Conservation (phyloP, 2,113 vertebrate species). For the Meleagris gallopavo region DNA sequence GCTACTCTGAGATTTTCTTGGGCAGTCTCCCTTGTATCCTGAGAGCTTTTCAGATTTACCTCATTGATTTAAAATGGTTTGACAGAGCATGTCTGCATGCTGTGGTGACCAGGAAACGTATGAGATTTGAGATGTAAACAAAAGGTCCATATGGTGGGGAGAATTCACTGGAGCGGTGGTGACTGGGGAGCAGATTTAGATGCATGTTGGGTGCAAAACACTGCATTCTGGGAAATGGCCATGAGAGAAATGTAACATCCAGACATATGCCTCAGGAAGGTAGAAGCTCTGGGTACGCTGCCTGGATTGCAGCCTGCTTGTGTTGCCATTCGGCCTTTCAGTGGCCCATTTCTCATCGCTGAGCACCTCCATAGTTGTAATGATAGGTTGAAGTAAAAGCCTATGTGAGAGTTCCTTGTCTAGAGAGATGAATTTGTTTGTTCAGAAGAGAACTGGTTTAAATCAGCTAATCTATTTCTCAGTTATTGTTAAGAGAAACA, state of each 20-base stretch:
- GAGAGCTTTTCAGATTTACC: background rate
- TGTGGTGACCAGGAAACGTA: background rate
- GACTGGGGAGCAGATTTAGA: background rate
- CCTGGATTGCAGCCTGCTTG: background rate
- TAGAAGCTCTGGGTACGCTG: background rate
- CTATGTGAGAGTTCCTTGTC: background rate
- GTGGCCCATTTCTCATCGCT: background rate
- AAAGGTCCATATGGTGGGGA: background rate
- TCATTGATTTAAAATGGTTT: slow-evolving; percentile 14
- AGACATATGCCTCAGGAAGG: background rate
- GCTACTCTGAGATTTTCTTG: background rate
- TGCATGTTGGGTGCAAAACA: background rate
- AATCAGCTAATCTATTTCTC: slow-evolving; percentile 37
- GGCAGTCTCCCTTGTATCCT: background rate
- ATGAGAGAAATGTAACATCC: background rate
- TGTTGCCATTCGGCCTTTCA: background rate
- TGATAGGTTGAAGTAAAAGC: background rate
- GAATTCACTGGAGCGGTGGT: background rate
- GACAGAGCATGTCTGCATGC: background rate
- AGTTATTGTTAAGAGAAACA: background rate
- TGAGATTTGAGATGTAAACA: background rate
- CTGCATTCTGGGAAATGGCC: background rate
- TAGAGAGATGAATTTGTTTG: slow-evolving; percentile 46
- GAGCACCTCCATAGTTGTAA: background rate
- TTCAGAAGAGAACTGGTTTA: slow-evolving; percentile 29